phyloP scores from a whole-genome alignment of 2,797 vertebrate species.

The Microctenopoma steveboyesi region DNA sequence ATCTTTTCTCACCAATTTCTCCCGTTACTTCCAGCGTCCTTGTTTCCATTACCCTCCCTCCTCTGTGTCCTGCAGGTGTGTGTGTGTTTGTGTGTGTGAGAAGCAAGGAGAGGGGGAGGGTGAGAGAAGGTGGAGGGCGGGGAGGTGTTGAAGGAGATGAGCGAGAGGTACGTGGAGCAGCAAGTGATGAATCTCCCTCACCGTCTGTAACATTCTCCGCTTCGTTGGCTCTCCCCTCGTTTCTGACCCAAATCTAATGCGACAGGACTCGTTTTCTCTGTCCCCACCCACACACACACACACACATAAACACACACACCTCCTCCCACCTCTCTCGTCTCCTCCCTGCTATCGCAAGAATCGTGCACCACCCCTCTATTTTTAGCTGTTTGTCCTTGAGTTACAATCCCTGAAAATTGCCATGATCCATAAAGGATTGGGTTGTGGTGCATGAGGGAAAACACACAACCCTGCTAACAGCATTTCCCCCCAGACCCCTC shows the following conservation, averaged over 20 bases:
- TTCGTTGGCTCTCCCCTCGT: conserved; percentile 54
- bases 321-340: conserved; percentile 25
- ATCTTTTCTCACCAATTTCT: conserved; percentile 27
- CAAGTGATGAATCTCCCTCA: conserved; percentile 65
- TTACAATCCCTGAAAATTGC: conserved; percentile 76
- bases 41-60: conserved; percentile 15
- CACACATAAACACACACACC: conserved; percentile 15
- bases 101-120: neutral
- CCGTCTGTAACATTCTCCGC: conserved; percentile 61
- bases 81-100: neutral
- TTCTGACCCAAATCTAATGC: conserved; percentile 79
- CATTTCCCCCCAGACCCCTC: conserved; percentile 13
- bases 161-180: conserved; percentile 25
- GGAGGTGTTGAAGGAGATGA: conserved; percentile 43
- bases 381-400: conserved; percentile 81
- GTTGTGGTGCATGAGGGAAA: conserved; percentile 57
- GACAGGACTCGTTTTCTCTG: conserved; percentile 68
- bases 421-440: conserved; percentile 71
- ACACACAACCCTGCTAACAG: conserved; percentile 32
- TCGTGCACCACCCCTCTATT: conserved; percentile 73
- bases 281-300: conserved; percentile 15
- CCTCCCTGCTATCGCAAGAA: conserved; percentile 41
- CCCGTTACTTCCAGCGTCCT: neutral
- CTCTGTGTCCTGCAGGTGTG: conserved; percentile 43
- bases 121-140: neutral